These are phyloP conservation scores for Camelus bactrianus DNA, from an alignment of 2,113 vertebrate genomes.

Conservation along the genomic window DNA sequence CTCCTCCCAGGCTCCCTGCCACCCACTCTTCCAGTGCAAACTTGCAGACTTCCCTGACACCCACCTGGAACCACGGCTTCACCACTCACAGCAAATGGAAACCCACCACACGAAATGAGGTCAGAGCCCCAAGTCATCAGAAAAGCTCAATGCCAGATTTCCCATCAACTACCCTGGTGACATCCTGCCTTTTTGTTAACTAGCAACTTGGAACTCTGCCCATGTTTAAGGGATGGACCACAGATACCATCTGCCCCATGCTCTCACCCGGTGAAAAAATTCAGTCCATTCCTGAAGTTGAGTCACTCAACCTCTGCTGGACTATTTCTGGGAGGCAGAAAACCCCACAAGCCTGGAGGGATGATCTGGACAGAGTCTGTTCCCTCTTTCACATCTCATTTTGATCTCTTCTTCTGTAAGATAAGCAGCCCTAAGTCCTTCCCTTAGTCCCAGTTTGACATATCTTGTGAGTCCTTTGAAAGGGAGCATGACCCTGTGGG, in stretches of 20 bases:
- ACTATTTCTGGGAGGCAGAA: slow-evolving; percentile 39
- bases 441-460: neutral
- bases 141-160: slow-evolving; percentile 10
- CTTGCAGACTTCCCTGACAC: neutral
- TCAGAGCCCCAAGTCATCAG: neutral
- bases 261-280: neutral
- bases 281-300: slow-evolving; percentile 35
- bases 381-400: neutral
- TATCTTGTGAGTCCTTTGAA: no score
- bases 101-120: neutral
- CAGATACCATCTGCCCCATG: neutral
- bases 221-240: neutral
- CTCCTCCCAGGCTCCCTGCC: neutral
- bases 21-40: neutral
- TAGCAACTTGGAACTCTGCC: neutral
- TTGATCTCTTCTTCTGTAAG: slow-evolving; percentile 4
- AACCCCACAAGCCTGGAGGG: neutral
- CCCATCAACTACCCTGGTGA: neutral
- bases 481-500: no score
- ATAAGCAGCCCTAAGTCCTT: neutral
- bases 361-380: neutral
- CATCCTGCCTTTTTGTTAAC: neutral
- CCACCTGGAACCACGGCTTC: neutral
- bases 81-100: neutral
- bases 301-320: neutral